Evolutionary conservation across 30 jellyfish, hydroid and myxozoan genomes (phyloP), one percentile per base, ranked within the genome.

Genomic region (Cassiopea xamachana): DNA sequence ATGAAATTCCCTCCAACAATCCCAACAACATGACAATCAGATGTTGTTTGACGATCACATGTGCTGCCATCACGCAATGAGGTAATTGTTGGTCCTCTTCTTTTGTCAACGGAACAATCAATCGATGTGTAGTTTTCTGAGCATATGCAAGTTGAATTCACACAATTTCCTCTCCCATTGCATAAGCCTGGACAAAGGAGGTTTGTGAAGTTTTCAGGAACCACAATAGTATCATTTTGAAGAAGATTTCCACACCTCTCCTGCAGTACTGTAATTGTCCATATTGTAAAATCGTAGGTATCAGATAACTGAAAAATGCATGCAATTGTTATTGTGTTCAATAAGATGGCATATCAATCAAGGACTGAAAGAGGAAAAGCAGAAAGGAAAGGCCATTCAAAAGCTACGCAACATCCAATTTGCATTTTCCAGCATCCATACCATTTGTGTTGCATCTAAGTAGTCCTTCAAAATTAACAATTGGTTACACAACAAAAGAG

Each of bases 181-280:
- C 98, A 92, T 75, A 87, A 87, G 64, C 78, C 75, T 1, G 93
- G 98, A 60, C 98, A 92, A 10, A 81, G 89, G 39, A 88, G 87
- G 59, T 92, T 87, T 7, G 87, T 96, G n/a, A 92, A 77, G 39
- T 80, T 92, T 18, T 45, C 58, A 9, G 98, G 98, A 55, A 55
- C 64, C 64, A 10, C 64, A 55, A 55, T 55, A 55, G 64, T 3
- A 55, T 55, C 64, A 10, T 55, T 55, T 55, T 55, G 64, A 55
- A 55, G 12, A 55, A 55, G 64, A 55, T 55, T 55, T 55, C 64
- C 64, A 55, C 64, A 55, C 64, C 64, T 55, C 64, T 55, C 64
- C 64, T 55, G 64, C 64, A 55, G 7, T 55, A 55, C 64, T 55
- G 64, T 10, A 10, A 55, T 55, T 10, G 64, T 55, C 64, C 64